Conservation (phyloP, 1,140 invertebrate species). For the Nomia melanderi region DNA sequence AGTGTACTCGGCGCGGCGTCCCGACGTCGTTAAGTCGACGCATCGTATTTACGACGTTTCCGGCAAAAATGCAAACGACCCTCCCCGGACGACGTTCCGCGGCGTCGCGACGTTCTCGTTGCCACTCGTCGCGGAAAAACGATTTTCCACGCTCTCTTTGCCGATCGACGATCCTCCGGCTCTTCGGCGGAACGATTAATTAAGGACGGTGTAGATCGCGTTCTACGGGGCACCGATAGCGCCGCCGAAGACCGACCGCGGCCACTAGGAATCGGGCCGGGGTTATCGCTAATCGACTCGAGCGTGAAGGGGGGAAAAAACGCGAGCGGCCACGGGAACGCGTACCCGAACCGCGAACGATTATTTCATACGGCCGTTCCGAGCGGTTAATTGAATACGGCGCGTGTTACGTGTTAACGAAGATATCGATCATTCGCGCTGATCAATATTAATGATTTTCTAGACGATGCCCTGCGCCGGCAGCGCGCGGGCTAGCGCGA, state of each 20-base stretch:
- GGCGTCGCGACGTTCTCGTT: neutral
- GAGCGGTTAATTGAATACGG: constrained; percentile 40
- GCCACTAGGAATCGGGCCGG: constrained; percentile 22
- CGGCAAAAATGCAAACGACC: constrained; percentile 42
- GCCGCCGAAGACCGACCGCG: neutral
- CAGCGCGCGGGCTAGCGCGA: neutral
- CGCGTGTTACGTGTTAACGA: constrained; percentile 36
- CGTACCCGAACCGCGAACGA: constrained; percentile 38
- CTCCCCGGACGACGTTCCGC: constrained; percentile 3
- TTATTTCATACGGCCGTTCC: constrained; percentile 5
- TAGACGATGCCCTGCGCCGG: constrained; percentile 7
- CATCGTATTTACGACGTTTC: constrained; percentile 40
- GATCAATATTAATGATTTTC: constrained; percentile 55
- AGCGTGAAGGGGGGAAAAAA: constrained; percentile 20
- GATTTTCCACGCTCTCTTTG: constrained; percentile 8
- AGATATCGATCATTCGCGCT: constrained; percentile 41
- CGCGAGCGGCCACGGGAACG: neutral
- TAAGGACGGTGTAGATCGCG: neutral
- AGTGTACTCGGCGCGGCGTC: constrained; percentile 31
- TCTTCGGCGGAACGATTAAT: constrained; percentile 22
- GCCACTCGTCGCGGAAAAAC: constrained; percentile 41
- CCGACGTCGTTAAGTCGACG: constrained; percentile 44
- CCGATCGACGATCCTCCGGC: neutral
- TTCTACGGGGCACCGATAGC: neutral
- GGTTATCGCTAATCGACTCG: constrained; percentile 47